Evolutionary conservation across 2,113 vertebrate genomes (phyloP).

Genomic region (Tragelaphus strepsiceros): DNA sequence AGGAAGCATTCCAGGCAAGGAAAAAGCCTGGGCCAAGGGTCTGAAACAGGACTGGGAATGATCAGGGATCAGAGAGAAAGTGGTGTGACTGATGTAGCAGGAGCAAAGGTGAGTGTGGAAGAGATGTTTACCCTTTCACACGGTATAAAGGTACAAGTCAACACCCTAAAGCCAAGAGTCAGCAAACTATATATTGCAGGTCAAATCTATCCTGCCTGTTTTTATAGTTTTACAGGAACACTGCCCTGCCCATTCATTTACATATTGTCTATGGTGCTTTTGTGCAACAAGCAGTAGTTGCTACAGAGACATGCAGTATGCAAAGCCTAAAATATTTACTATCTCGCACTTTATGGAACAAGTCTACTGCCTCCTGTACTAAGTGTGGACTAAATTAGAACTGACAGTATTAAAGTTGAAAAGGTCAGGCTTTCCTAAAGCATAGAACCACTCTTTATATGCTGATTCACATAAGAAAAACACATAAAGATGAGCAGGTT

Average conservation of each 20-base stretch:
- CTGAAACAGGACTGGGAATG: not conserved
- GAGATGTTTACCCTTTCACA: not conserved
- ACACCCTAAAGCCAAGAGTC: not conserved
- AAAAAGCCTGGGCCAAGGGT: not conserved
- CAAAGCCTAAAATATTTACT: conserved; percentile 9
- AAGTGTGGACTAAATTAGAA: not conserved
- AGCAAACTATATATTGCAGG: not conserved
- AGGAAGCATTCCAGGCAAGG: not conserved
- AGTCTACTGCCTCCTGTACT: not conserved
- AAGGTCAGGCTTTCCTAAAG: not conserved
- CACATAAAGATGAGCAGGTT: not conserved
- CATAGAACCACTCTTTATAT: not conserved
- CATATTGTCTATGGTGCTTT: not conserved
- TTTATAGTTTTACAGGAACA: not conserved
- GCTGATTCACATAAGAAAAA: not conserved
- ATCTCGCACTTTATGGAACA: not conserved
- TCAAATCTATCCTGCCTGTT: not conserved
- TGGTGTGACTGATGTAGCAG: not conserved
- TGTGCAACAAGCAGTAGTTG: not conserved
- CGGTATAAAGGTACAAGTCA: not conserved
- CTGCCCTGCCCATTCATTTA: not conserved
- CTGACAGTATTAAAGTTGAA: not conserved
- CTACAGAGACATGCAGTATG: not conserved
- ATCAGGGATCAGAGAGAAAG: not conserved
- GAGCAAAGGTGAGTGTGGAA: not conserved